phyloP scores from a whole-genome alignment of 2,888 invertebrate species.

The Rhopalosiphum nymphaeae region DNA sequence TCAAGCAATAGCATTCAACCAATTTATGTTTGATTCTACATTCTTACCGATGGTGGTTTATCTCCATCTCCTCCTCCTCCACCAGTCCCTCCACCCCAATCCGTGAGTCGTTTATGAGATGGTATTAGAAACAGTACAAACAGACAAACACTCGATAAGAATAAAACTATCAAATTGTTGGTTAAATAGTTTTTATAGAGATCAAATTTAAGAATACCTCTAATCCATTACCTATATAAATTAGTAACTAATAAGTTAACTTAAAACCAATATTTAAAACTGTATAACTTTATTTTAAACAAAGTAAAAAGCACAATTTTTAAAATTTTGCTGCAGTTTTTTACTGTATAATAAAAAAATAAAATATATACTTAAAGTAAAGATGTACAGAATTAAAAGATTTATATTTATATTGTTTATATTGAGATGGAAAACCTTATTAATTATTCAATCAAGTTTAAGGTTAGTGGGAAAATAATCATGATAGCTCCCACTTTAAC shows the following conservation, averaged over 20 bases:
- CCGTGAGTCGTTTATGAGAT: constrained; percentile 66
- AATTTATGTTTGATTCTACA: background rate
- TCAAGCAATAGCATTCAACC: background rate
- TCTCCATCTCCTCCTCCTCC: constrained; percentile 55
- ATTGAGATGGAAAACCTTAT: background rate
- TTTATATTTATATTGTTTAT: background rate
- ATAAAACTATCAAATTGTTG: constrained; percentile 39
- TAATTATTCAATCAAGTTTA: background rate
- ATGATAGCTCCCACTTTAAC: background rate
- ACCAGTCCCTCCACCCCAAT: constrained; percentile 60
- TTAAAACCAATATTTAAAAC: background rate
- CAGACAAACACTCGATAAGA: constrained; percentile 65
- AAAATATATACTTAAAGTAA: background rate
- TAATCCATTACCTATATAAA: background rate
- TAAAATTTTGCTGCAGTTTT: background rate
- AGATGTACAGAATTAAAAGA: background rate
- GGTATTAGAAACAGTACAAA: constrained; percentile 67
- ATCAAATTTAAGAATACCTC: background rate
- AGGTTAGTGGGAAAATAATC: background rate
- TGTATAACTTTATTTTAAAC: background rate
- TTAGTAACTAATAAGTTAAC: background rate
- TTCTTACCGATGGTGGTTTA: constrained; percentile 63
- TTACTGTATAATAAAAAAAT: background rate
- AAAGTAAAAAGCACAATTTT: background rate
- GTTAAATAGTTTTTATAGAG: background rate